Conservation (phyloP, 2,113 vertebrate genomes). For the Phycodurus eques region DNA sequence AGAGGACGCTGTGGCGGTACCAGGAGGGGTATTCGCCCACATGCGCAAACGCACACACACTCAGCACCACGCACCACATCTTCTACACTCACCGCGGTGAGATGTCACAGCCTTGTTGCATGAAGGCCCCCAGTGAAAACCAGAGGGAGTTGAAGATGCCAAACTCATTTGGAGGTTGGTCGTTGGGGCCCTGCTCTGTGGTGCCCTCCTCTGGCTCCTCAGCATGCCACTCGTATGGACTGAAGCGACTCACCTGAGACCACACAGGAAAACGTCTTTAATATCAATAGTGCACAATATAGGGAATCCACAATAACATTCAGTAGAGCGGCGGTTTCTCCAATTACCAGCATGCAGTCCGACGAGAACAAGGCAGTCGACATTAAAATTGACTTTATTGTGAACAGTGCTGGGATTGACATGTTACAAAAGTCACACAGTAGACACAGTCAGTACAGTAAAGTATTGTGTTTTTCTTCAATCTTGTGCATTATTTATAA, state of each 20-base stretch:
- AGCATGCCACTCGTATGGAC: slow-evolving; percentile 96
- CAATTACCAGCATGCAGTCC: no score
- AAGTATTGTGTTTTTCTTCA: no score
- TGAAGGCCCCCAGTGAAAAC: slow-evolving; percentile 99
- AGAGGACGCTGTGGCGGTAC: not conserved
- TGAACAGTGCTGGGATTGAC: no score
- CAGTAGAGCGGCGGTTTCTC: not conserved
- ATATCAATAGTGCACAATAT: not conserved
- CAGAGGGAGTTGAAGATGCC: slow-evolving; percentile 99
- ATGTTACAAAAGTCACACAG: no score
- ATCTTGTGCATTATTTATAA: no score
- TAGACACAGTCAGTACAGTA: no score
- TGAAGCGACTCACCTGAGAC: slow-evolving; percentile 86
- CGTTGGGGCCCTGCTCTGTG: slow-evolving; percentile 82
- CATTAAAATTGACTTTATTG: no score
- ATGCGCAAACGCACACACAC: slow-evolving; percentile 10
- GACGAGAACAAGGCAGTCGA: no score
- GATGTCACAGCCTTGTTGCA: slow-evolving; percentile 99
- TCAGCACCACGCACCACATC: slow-evolving; percentile 14
- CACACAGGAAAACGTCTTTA: not conserved
- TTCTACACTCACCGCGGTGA: slow-evolving; percentile 86
- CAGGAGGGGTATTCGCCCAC: not conserved
- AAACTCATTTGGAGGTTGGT: slow-evolving; percentile 98
- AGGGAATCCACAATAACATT: not conserved
- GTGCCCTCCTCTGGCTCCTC: slow-evolving; percentile 95